Evolutionary conservation across 2,113 vertebrate species (phyloP).

Genomic region (Martes martes): DNA sequence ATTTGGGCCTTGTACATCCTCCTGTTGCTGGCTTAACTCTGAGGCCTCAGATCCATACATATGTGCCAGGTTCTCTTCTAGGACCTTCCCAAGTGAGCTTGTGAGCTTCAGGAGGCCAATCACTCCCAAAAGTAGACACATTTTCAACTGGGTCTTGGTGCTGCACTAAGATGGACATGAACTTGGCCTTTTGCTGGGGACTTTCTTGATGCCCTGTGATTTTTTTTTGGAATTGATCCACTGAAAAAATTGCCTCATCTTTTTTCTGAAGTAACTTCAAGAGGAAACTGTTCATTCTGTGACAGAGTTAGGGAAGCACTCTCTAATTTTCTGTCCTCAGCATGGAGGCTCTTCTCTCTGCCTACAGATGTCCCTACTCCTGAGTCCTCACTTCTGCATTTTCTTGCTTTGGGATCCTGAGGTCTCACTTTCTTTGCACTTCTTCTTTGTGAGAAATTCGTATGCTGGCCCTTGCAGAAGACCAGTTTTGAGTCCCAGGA

Average conservation of each 20-base stretch:
- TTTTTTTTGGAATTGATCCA: constrained; percentile 38
- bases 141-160: background rate
- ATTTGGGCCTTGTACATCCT: background rate
- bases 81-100: constrained; percentile 30
- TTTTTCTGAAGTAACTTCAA: constrained; percentile 37
- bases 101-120: background rate
- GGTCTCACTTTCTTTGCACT: background rate
- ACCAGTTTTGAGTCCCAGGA: background rate
- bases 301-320: background rate
- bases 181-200: background rate
- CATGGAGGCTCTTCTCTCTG: background rate
- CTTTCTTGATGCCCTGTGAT: background rate
- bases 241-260: constrained; percentile 3
- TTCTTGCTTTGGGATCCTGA: background rate
- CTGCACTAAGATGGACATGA: background rate
- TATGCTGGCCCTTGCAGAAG: background rate
- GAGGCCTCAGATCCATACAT: background rate
- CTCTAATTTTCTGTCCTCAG: background rate
- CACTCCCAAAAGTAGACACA: background rate
- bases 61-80: constrained; percentile 30
- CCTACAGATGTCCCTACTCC: background rate
- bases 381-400: background rate
- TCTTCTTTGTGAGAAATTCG: background rate
- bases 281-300: background rate
- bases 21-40: background rate